Evolutionary conservation across 2,888 invertebrate genomes (phyloP), one percentile per base, ranked within the genome.

Genomic region (Thymelicus acteon): DNA sequence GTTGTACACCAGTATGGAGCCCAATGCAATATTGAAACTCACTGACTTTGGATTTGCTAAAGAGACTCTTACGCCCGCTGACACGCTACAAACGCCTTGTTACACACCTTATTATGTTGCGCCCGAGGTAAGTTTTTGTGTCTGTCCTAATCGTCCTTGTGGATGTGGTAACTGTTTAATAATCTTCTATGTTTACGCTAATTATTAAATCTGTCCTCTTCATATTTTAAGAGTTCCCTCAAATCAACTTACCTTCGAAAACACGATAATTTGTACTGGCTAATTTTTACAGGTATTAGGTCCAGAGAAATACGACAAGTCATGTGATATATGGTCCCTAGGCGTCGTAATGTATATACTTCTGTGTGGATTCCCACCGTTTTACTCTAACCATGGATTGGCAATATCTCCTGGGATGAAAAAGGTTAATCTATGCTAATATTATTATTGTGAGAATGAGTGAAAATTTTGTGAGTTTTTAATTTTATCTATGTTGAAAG

Each of bases 41-140:
- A 99, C 99, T 1, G 99, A 99, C 93, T 99, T 99, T 90, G 99
- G 99, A 8, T 99, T 99, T 94, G 99, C 99, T 13, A 99, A 99
- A 88, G 98, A 98, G 90, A 98, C 98, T 0, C 85, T 95, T 24
- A 95, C 95, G 48, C 95, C 96, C 19, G 97, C 97, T 67, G 98
- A 98, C 80, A 97, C 98, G 0, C 90, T 99, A 70, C 98, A 99
- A 88, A 99, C 99, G 0, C 99, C 99, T 0, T 99, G 99, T 85
- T 99, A 99, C 83, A 99, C 99, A 10, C 99, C 99, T 0, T 99
- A 99, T 87, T 99, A 99, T 93, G 99, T 99, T 80, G 98, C 94
- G 0, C 95, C 95, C 0, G 94, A 94, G 89, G 94, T 93, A 75
- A 67, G 72, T n/a, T 47, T 24, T 6, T 24, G 12, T 10, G 8